phyloP scores from a whole-genome alignment of 2,888 invertebrate species.

The Criorhina ranunculi region DNA sequence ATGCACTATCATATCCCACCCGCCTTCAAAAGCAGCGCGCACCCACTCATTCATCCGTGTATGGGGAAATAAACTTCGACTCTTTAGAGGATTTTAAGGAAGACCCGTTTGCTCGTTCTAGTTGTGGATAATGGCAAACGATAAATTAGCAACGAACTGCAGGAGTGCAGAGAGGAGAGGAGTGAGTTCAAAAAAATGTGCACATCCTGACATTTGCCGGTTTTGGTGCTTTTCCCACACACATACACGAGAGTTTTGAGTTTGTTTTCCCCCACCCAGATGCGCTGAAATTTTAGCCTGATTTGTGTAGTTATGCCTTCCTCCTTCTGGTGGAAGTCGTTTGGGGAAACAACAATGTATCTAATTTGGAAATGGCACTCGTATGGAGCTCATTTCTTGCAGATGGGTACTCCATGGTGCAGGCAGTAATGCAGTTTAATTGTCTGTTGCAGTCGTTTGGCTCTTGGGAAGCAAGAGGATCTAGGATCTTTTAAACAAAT shows the following conservation, averaged over 20 bases:
- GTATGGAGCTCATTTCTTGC: not conserved
- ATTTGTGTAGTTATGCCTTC: constrained; percentile 12
- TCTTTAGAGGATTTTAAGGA: constrained; percentile 8
- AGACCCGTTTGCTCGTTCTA: constrained; percentile 12
- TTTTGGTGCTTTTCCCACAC: constrained; percentile 5
- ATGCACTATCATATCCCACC: constrained; percentile 20
- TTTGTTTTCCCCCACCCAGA: constrained; percentile 32
- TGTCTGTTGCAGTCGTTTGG: constrained; percentile 15
- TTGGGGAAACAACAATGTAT: constrained; percentile 21
- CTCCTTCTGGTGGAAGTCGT: not conserved
- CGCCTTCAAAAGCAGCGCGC: not conserved
- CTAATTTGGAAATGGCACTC: constrained; percentile 22
- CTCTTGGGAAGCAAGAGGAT: not conserved
- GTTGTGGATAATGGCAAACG: constrained; percentile 62
- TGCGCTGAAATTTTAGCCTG: constrained; percentile 32
- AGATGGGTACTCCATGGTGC: constrained; percentile 2
- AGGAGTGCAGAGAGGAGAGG: constrained; percentile 28
- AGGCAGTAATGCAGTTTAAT: constrained; percentile 37
- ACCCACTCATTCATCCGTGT: constrained; percentile 25
- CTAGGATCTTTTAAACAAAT: too few species aligned
- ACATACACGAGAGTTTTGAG: constrained; percentile 32
- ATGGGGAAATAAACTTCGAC: constrained; percentile 33
- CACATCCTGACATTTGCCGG: too few species aligned
- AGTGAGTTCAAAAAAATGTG: not conserved
- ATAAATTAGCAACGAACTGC: constrained; percentile 67